phyloP scores from a whole-genome alignment of 2,113 vertebrate genomes.

The Isichthys henryi region DNA sequence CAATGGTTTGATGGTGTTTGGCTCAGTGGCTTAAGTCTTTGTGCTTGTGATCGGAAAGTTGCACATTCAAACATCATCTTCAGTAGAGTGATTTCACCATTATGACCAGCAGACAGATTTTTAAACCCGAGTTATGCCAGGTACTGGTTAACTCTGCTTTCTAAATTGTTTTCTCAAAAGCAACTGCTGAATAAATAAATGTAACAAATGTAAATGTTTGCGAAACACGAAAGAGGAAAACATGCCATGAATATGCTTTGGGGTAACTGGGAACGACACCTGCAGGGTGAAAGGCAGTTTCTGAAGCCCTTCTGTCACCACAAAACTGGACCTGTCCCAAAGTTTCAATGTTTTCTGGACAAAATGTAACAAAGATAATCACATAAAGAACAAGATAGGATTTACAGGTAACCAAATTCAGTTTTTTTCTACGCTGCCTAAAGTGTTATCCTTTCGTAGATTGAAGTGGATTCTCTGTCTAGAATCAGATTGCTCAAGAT shows the following conservation, averaged over 20 bases:
- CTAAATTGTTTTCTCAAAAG: not conserved
- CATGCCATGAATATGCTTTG: not conserved
- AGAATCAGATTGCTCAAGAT: constrained; percentile 74
- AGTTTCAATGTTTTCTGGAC: constrained; percentile 55
- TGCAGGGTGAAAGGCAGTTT: constrained; percentile 42
- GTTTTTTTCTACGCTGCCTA: constrained; percentile 59
- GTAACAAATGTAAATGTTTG: not conserved
- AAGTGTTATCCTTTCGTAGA: constrained; percentile 63
- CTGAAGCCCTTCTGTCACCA: constrained; percentile 48
- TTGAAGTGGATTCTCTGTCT: constrained; percentile 69
- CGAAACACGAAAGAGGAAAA: not conserved
- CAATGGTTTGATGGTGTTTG: not conserved
- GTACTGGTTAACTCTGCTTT: not conserved
- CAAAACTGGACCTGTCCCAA: constrained; percentile 6
- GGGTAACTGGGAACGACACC: not conserved
- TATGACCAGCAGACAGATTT: not conserved
- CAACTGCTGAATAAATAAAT: not conserved
- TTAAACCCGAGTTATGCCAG: not conserved
- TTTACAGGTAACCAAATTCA: constrained; percentile 55
- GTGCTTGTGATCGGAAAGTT: not conserved
- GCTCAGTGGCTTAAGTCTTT: not conserved
- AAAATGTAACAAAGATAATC: constrained; percentile 72
- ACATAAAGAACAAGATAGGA: constrained; percentile 64
- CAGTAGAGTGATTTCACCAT: not conserved
- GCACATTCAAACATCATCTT: not conserved